Percentiles rank a stretch among this genome's conserved stretches.
phyloP scores from a whole-genome alignment of 2,797 vertebrate genomes.

The Neostethus bicornis region DNA sequence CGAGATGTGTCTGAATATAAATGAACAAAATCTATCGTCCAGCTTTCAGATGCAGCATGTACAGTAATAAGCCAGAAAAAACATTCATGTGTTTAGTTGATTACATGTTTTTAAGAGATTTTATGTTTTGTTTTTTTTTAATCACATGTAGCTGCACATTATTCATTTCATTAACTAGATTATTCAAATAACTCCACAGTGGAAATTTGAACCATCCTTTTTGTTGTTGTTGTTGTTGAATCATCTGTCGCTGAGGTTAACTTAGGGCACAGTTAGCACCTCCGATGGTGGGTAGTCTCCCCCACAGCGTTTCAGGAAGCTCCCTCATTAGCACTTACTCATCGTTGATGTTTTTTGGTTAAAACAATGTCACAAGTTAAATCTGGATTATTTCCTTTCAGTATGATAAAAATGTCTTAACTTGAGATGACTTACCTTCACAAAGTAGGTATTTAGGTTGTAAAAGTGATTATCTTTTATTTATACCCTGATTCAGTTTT shows the following conservation, averaged over 20 bases:
- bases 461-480: neutral
- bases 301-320: constrained; percentile 26
- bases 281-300: constrained; percentile 13
- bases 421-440: too few relatives aligned
- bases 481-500: neutral
- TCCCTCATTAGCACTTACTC: neutral
- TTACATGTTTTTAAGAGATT: too few relatives aligned
- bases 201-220: neutral
- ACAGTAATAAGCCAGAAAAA: too few relatives aligned
- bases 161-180: constrained; percentile 7
- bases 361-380: constrained; percentile 1
- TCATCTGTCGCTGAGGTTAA: constrained; percentile 21
- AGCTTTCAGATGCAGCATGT: too few relatives aligned
- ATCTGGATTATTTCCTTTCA: neutral
- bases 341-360: neutral
- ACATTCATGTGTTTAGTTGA: too few relatives aligned
- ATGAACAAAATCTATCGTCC: too few relatives aligned
- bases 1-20: too few relatives aligned
- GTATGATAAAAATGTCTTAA: neutral
- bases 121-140: neutral
- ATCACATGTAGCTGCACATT: neutral
- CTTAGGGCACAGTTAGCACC: constrained; percentile 15
- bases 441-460: neutral
- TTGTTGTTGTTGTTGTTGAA: constrained; percentile 14
- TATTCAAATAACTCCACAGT: constrained; percentile 28